These are phyloP conservation scores for Stichodactyla mertensii DNA, from an alignment of 64 coral and sea anemone species.

Conservation along the genomic window DNA sequence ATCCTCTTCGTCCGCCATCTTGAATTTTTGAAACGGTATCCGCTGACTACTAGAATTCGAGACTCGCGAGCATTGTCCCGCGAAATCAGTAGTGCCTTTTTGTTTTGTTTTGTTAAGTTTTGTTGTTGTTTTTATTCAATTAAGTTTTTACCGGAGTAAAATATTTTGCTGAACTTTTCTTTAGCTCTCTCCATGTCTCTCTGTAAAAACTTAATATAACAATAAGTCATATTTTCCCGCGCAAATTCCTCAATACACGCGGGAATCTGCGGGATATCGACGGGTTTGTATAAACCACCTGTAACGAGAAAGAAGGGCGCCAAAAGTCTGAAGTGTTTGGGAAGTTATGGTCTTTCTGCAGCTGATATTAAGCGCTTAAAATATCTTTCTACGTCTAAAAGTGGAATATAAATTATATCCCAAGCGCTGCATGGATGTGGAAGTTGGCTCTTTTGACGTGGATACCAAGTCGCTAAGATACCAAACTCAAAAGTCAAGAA, in stretches of 20 bases:
- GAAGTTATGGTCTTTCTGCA: background rate
- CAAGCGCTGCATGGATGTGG: background rate
- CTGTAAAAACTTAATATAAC: no score
- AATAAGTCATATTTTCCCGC: background rate
- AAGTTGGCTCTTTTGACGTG: background rate
- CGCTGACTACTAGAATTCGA: background rate
- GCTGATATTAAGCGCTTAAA: background rate
- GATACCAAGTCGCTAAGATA: background rate
- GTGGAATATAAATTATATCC: background rate
- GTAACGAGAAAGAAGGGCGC: background rate
- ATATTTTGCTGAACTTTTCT: no score
- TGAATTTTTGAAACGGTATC: background rate
- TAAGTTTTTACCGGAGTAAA: no score
- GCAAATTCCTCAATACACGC: background rate
- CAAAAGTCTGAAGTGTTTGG: conserved; percentile 5
- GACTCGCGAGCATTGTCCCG: background rate
- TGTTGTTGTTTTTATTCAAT: no score
- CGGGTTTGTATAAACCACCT: conserved; percentile 22
- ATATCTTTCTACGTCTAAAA: background rate
- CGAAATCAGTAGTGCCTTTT: background rate
- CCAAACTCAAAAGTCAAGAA: background rate
- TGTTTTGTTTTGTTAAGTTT: no score
- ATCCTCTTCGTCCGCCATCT: background rate
- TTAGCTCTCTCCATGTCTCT: no score
- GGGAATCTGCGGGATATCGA: background rate